These are phyloP conservation scores for Drosophila atripex DNA, from an alignment of 2,888 invertebrate genomes.

Conservation along the genomic window DNA sequence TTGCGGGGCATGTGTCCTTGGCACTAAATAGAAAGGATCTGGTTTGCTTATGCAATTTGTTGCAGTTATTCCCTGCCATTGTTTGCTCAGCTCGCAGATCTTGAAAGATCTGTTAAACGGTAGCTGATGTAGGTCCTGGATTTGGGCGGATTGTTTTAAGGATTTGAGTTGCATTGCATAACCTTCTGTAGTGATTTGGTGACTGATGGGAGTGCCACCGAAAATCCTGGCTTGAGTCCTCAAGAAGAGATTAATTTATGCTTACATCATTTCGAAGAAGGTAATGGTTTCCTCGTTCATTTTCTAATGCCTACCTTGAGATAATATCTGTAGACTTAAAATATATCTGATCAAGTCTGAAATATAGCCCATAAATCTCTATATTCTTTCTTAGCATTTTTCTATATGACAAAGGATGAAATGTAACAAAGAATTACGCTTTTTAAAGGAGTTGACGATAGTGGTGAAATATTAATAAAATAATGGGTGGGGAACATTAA, in stretches of 20 bases:
- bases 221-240: slow-evolving; percentile 9
- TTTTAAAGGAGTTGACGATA: no score
- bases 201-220: slow-evolving; percentile 26
- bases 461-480: no score
- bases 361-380: no score
- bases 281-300: no score
- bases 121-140: slow-evolving; percentile 44
- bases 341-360: no score
- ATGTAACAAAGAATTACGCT: no score
- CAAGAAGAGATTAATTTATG: neutral
- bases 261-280: neutral
- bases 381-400: no score
- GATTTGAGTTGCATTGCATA: slow-evolving; percentile 50
- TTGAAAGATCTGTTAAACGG: slow-evolving; percentile 32
- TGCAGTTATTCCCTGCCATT: slow-evolving; percentile 62
- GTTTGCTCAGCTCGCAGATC: slow-evolving; percentile 52
- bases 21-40: slow-evolving; percentile 51
- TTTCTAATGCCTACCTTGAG: no score
- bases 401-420: no score
- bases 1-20: slow-evolving; percentile 61
- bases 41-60: slow-evolving; percentile 73
- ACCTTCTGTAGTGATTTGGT: slow-evolving; percentile 33
- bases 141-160: slow-evolving; percentile 30
- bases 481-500: neutral
- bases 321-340: neutral